Evolutionary conservation across 1,140 invertebrate species (phyloP).

Genomic region (Neomicropteryx cornuta): DNA sequence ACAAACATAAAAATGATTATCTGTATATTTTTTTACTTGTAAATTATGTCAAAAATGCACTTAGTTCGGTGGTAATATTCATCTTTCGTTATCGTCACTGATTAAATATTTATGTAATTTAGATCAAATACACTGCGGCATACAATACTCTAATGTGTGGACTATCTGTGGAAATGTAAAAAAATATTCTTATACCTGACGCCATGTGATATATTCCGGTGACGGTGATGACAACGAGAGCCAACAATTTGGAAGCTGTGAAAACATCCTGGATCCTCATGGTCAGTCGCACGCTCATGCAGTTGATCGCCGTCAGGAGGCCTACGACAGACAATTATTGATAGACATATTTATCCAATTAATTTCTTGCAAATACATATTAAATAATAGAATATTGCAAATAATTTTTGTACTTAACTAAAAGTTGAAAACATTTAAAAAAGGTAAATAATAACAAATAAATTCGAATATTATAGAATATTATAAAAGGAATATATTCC

Average conservation of each 20-base stretch:
- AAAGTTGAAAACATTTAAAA: background rate
- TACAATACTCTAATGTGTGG: background rate
- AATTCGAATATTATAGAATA: too few species aligned
- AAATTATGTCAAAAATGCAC: too few species aligned
- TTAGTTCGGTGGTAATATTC: too few species aligned
- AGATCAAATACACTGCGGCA: too few species aligned
- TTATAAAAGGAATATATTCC: too few species aligned
- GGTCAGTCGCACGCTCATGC: conserved; percentile 75
- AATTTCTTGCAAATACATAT: background rate
- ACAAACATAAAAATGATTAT: too few species aligned
- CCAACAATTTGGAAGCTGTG: conserved; percentile 78
- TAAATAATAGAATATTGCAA: background rate
- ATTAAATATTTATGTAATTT: too few species aligned
- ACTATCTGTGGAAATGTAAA: background rate
- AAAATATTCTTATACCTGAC: conserved; percentile 43
- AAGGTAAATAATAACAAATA: too few species aligned
- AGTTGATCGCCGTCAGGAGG: conserved; percentile 80
- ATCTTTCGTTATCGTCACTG: too few species aligned
- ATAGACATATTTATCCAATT: background rate
- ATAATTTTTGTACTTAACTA: background rate
- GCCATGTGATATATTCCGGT: conserved; percentile 64
- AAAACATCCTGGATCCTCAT: conserved; percentile 87
- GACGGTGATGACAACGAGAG: conserved; percentile 70
- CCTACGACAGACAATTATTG: conserved; percentile 43
- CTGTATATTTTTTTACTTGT: too few species aligned